Evolutionary conservation across 2,113 vertebrate genomes (phyloP).

Genomic region (Rutilus rutilus): DNA sequence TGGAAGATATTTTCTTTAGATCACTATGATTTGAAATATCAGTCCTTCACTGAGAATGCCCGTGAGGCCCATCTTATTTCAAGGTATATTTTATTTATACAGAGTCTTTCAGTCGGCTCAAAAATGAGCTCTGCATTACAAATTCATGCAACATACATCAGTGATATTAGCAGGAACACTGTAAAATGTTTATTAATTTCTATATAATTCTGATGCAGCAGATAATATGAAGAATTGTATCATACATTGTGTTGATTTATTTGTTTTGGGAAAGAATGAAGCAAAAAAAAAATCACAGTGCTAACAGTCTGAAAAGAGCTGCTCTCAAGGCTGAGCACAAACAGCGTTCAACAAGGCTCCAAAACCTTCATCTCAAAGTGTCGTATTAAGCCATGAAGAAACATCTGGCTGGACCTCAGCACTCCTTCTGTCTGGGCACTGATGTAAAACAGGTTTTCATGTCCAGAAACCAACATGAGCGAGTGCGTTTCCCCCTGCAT

Average conservation of each 20-base stretch:
- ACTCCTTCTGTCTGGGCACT: background rate
- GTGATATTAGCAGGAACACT: slow-evolving; percentile 21
- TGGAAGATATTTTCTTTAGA: background rate
- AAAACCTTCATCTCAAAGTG: slow-evolving; percentile 3
- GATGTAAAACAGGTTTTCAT: slow-evolving; percentile 18
- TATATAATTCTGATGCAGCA: slow-evolving; percentile 10
- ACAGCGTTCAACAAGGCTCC: background rate
- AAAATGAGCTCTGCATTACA: slow-evolving; percentile 23
- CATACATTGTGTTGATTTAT: slow-evolving; percentile 30
- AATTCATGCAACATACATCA: slow-evolving; percentile 33
- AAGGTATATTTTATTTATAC: background rate
- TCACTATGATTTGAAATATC: background rate
- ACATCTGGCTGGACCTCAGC: background rate
- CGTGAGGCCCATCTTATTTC: background rate
- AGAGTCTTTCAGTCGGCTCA: background rate
- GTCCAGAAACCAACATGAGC: background rate
- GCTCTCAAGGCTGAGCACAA: slow-evolving; percentile 23
- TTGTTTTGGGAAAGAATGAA: slow-evolving; percentile 27
- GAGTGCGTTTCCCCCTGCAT: too few relatives aligned
- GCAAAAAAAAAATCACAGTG: slow-evolving; percentile 42
- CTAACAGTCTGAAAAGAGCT: slow-evolving; percentile 14
- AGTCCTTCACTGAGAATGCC: background rate
- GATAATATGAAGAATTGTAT: slow-evolving; percentile 37
- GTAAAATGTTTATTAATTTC: slow-evolving; percentile 43
- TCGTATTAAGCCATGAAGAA: background rate